Conservation (phyloP, 1,140 invertebrate species). For the Lineus longissimus region DNA sequence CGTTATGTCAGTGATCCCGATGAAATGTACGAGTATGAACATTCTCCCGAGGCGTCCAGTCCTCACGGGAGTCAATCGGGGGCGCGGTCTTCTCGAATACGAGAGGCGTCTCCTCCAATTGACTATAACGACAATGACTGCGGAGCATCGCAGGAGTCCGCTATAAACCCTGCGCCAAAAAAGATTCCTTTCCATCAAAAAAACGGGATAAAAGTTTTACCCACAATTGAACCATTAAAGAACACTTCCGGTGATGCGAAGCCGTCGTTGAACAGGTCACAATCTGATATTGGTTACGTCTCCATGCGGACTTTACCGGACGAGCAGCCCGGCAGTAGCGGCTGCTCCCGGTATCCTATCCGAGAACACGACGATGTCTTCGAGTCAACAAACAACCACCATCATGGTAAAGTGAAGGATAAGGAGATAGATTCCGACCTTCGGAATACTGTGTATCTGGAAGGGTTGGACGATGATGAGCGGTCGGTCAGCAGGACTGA, state of each 20-base stretch:
- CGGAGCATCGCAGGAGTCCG: neutral
- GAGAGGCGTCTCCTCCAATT: neutral
- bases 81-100: neutral
- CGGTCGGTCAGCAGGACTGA: neutral
- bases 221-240: neutral
- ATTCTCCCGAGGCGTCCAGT: no score
- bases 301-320: neutral
- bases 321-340: neutral
- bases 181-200: neutral
- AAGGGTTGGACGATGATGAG: neutral
- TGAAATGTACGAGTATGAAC: neutral
- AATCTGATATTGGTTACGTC: neutral
- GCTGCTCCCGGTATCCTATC: neutral
- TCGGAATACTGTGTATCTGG: neutral
- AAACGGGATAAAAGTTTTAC: constrained; percentile 4
- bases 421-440: neutral
- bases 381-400: neutral
- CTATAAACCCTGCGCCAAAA: neutral
- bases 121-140: neutral
- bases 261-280: neutral
- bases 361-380: neutral
- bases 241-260: neutral
- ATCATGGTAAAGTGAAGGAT: neutral
- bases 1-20: no score
- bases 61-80: neutral